phyloP scores from a whole-genome alignment of 2,888 invertebrate species.

The Tetranychus piercei region DNA sequence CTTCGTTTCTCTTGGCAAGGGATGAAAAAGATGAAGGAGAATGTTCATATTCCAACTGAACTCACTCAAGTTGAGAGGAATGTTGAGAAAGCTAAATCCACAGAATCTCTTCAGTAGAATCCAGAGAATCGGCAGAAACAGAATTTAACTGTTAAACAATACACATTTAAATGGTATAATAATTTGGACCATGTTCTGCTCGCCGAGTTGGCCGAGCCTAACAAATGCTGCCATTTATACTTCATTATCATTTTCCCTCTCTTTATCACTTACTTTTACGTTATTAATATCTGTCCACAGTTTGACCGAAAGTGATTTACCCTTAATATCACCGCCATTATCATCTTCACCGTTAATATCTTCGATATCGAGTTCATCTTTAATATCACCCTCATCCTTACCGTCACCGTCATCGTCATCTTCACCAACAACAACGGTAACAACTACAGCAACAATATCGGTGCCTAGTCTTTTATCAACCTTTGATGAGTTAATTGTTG shows the following conservation, averaged over 20 bases:
- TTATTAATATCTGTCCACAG: neutral
- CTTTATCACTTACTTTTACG: neutral
- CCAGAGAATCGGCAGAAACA: too few relatives aligned
- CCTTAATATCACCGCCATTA: neutral
- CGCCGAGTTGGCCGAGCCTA: neutral
- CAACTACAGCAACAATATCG: conserved; percentile 4
- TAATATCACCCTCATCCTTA: neutral
- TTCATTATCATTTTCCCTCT: neutral
- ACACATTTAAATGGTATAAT: neutral
- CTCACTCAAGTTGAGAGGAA: too few relatives aligned
- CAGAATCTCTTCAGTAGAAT: too few relatives aligned
- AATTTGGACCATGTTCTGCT: neutral
- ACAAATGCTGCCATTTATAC: neutral
- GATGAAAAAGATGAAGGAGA: too few relatives aligned
- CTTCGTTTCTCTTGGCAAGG: too few relatives aligned
- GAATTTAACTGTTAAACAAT: neutral
- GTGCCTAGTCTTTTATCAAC: conserved; percentile 25
- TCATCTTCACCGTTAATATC: neutral
- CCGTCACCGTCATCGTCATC: neutral
- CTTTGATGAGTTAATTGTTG: conserved; percentile 25
- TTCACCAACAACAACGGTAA: neutral
- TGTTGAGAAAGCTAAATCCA: too few relatives aligned
- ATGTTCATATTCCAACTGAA: too few relatives aligned
- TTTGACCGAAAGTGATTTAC: neutral
- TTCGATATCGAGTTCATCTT: neutral